Conservation (phyloP, 2,113 vertebrate genomes). For the Dasypus novemcinctus region DNA sequence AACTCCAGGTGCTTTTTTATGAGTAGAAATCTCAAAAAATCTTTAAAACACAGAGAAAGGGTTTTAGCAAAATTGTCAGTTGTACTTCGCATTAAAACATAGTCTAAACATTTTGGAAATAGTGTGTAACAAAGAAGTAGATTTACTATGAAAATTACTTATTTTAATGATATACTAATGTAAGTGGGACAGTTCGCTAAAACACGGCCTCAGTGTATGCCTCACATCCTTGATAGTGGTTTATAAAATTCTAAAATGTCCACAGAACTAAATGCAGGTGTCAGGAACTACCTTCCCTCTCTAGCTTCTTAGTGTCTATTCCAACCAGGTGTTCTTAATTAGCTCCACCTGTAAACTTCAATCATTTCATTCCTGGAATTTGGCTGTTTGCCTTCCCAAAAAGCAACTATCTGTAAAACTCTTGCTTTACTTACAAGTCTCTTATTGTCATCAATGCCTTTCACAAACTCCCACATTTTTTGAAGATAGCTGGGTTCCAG, state of each 20-base stretch:
- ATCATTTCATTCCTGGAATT: not conserved
- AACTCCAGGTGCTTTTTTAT: constrained; percentile 22
- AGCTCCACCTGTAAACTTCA: not conserved
- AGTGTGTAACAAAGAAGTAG: not conserved
- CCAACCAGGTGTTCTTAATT: not conserved
- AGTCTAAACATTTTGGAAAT: not conserved
- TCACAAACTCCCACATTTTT: not conserved
- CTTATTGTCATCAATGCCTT: not conserved
- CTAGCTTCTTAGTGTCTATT: not conserved
- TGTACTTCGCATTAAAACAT: not conserved
- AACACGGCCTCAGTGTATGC: not conserved
- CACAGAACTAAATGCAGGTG: not conserved
- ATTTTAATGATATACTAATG: not conserved
- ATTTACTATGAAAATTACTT: not conserved
- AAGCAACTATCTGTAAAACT: not conserved
- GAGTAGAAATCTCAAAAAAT: constrained; percentile 25
- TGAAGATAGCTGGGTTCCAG: not conserved
- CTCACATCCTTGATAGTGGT: not conserved
- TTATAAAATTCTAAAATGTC: not conserved
- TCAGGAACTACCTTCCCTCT: not conserved
- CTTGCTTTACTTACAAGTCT: not conserved
- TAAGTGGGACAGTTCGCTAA: not conserved
- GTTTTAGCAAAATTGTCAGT: not conserved
- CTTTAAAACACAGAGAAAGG: not conserved
- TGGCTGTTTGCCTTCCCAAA: not conserved